phyloP scores from a whole-genome alignment of 2,888 invertebrate species.

The Abrostola triplasia region DNA sequence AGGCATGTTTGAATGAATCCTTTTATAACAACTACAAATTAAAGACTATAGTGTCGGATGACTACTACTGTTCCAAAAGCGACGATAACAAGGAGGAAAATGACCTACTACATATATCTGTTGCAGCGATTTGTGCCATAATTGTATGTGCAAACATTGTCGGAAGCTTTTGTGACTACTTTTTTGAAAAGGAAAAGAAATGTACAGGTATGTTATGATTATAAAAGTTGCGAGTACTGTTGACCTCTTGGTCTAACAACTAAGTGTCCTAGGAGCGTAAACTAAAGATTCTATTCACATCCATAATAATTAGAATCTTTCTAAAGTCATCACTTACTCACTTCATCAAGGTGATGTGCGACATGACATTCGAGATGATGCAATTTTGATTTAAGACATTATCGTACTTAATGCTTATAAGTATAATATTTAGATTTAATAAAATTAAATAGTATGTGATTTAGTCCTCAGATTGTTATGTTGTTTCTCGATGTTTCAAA shows the following conservation, averaged over 20 bases:
- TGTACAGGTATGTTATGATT: conserved; percentile 14
- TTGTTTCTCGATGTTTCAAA: conserved; percentile 63
- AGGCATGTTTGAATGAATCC: conserved; percentile 50
- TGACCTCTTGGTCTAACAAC: no score
- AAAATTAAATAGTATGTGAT: neutral
- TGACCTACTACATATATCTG: conserved; percentile 26
- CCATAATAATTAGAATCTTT: no score
- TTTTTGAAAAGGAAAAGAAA: neutral
- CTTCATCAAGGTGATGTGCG: no score
- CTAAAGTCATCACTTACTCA: no score
- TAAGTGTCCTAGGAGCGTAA: no score
- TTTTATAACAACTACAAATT: conserved; percentile 34
- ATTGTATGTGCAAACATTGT: conserved; percentile 35
- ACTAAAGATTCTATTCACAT: no score
- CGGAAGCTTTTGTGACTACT: conserved; percentile 36
- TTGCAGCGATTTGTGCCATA: conserved; percentile 13
- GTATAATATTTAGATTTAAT: neutral
- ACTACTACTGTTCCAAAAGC: conserved; percentile 21
- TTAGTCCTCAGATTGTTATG: conserved; percentile 42
- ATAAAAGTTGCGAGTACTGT: no score
- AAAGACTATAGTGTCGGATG: conserved; percentile 33
- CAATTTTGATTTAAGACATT: neutral
- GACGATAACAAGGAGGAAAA: conserved; percentile 19
- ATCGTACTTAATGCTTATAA: neutral
- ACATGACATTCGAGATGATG: no score